Conservation (phyloP, 1,140 invertebrate species). For the Zaprionus davidi region DNA sequence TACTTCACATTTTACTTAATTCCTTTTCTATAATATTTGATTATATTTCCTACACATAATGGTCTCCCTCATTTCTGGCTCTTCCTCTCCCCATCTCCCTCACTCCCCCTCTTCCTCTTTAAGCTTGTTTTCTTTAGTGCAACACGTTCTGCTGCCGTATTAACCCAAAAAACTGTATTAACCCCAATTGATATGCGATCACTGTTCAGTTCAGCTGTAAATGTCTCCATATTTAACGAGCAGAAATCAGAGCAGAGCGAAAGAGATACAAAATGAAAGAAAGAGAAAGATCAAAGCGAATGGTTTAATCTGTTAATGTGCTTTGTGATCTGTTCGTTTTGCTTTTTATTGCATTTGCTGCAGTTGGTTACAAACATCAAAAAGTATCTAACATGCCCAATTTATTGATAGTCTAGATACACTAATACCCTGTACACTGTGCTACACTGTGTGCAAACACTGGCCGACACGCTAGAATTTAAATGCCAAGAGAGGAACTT, state of each 20-base stretch:
- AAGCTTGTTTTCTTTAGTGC: background rate
- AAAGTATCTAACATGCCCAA: conserved; percentile 21
- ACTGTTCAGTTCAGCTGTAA: background rate
- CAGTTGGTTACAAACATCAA: conserved; percentile 21
- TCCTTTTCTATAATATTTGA: background rate
- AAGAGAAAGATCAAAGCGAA: conserved; percentile 38
- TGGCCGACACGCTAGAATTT: conserved; percentile 60
- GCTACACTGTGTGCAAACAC: background rate
- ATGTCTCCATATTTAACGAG: conserved; percentile 42
- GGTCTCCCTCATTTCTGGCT: background rate
- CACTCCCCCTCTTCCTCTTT: background rate
- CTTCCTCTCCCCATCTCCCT: background rate
- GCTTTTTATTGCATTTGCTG: conserved; percentile 1
- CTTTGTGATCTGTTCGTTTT: conserved; percentile 14
- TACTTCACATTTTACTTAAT: background rate
- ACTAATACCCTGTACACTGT: background rate
- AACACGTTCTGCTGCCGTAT: conserved; percentile 14
- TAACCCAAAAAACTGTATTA: conserved; percentile 22
- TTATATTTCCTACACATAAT: background rate
- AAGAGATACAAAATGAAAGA: background rate
- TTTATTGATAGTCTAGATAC: conserved; percentile 18
- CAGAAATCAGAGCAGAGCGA: background rate
- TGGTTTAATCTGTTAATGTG: conserved; percentile 42
- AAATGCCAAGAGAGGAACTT: conserved; percentile 55
- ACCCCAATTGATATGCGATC: conserved; percentile 16